Conservation (phyloP, 2,797 vertebrate genomes). For the Erpetoichthys calabaricus region DNA sequence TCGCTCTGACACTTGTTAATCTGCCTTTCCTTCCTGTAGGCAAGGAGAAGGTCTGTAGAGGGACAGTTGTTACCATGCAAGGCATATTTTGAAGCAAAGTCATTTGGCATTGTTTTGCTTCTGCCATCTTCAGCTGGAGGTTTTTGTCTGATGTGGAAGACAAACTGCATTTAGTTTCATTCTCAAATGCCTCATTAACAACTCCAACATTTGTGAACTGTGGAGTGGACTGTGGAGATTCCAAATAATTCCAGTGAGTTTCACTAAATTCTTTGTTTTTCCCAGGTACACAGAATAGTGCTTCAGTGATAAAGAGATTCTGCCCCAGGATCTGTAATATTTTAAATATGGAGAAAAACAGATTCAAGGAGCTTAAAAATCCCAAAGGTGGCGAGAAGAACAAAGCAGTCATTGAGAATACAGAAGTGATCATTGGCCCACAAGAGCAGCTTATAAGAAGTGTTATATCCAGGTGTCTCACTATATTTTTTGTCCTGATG, state of each 20-base stretch:
- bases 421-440: not conserved
- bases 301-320: slow-evolving; percentile 2
- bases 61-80: not conserved
- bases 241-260: not conserved
- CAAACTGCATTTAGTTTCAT: not conserved
- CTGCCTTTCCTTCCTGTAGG: not conserved
- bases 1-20: not conserved
- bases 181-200: not conserved
- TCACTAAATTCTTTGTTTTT: not conserved
- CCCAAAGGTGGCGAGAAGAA: not conserved
- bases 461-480: slow-evolving; percentile 1
- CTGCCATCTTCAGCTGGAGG: not conserved
- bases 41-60: not conserved
- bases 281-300: not conserved
- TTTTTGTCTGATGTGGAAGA: not conserved
- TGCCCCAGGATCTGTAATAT: slow-evolving; percentile 1
- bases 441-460: slow-evolving; percentile 3
- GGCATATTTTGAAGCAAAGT: not conserved
- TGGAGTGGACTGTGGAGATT: not conserved
- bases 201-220: not conserved
- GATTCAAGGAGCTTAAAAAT: not conserved
- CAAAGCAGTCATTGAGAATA: not conserved
- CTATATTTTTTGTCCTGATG: not conserved
- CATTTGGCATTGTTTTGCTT: not conserved
- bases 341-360: slow-evolving; percentile 1